A percentile compares a stretch with the other conserved stretches of the same genome.
These are phyloP conservation scores for Penaeus indicus DNA, from an alignment of 1,140 invertebrate species.

Conservation along the genomic window DNA sequence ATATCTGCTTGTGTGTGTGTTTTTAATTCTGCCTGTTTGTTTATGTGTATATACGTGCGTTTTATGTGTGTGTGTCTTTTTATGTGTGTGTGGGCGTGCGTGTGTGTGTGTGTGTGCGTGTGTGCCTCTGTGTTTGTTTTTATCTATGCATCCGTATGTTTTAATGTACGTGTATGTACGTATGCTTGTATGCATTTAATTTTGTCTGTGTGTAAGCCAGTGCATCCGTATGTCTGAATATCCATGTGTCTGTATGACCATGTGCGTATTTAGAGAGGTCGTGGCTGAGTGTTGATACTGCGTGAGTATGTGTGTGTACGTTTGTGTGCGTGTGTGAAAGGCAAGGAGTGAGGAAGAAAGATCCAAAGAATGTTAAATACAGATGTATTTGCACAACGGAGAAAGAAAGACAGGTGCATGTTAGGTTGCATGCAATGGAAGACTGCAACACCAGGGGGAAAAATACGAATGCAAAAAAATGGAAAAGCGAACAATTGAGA, in stretches of 20 bases:
- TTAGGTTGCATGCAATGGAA: background rate
- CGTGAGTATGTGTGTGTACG: too few species aligned
- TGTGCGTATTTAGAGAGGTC: background rate
- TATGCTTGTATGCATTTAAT: background rate
- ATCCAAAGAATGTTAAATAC: too few species aligned
- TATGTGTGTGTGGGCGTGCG: background rate
- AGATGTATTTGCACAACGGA: too few species aligned
- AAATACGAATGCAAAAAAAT: background rate
- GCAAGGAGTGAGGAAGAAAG: too few species aligned
- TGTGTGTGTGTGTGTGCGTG: too few species aligned
- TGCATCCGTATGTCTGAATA: constrained; percentile 21
- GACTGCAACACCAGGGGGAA: background rate
- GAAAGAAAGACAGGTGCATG: too few species aligned
- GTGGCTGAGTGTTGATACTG: too few species aligned
- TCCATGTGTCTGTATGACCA: background rate
- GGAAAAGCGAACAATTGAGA: background rate
- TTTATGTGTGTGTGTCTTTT: background rate
- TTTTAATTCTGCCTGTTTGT: too few species aligned
- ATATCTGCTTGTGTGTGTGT: too few species aligned
- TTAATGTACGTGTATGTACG: background rate
- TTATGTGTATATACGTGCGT: too few species aligned
- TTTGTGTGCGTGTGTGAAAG: too few species aligned
- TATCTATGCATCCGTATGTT: background rate
- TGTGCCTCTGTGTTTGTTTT: background rate
- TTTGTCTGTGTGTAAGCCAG: background rate